phyloP scores from a whole-genome alignment of 2,113 vertebrate genomes.

The Oriolus oriolus region DNA sequence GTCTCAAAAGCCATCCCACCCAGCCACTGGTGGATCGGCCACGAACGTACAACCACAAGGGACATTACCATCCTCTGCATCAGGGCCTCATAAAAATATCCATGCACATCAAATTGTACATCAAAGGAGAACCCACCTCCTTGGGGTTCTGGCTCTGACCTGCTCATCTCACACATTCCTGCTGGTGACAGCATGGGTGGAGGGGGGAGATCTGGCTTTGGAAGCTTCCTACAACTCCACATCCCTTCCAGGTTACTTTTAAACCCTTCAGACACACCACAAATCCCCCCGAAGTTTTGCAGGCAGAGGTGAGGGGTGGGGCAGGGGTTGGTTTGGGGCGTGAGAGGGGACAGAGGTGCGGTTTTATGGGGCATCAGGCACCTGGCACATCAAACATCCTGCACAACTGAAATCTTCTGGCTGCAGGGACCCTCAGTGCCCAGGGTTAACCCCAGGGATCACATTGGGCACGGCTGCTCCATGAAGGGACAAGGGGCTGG shows the following conservation, averaged over 20 bases:
- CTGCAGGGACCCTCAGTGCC: neutral
- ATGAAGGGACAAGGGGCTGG: neutral
- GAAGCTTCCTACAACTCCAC: neutral
- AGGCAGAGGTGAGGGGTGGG: neutral
- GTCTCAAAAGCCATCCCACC: neutral
- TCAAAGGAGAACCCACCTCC: neutral
- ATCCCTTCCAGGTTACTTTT: conserved; percentile 6
- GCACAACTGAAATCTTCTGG: neutral
- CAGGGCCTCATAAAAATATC: neutral
- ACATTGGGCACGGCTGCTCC: neutral
- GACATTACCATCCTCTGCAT: neutral
- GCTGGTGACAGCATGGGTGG: neutral
- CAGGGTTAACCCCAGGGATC: neutral
- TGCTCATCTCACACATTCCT: neutral
- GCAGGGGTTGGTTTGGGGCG: neutral
- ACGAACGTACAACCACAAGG: neutral
- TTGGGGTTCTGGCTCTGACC: neutral
- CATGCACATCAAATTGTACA: fast-evolving
- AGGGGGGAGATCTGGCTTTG: neutral
- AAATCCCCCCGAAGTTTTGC: neutral
- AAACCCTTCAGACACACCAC: neutral
- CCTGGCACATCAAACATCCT: neutral
- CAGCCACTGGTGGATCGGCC: neutral
- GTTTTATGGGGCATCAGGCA: neutral
- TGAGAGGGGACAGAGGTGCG: neutral